These are phyloP conservation scores for Caenorhabditis doughertyi DNA, from an alignment of 2,888 invertebrate genomes.

Conservation along the genomic window DNA sequence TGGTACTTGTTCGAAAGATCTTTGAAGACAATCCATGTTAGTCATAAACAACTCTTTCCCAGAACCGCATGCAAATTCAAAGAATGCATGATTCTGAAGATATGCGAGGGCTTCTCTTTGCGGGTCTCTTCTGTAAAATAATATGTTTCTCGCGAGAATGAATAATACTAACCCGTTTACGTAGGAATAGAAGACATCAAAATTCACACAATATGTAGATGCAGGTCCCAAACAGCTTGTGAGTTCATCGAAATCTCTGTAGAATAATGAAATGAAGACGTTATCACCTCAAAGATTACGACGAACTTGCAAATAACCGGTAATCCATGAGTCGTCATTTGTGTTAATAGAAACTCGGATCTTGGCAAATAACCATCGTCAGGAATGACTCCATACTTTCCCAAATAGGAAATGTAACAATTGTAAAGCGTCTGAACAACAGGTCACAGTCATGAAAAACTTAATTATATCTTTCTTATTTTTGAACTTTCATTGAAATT, in stretches of 20 bases:
- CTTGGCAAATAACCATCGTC: slow-evolving; percentile 50
- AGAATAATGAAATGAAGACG: neutral
- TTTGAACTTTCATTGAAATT: neutral
- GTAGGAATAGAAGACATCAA: slow-evolving; percentile 43
- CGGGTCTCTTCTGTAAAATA: slow-evolving; percentile 27
- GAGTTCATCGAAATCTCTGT: slow-evolving; percentile 57
- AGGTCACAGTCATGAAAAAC: neutral
- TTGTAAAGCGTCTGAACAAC: slow-evolving; percentile 48
- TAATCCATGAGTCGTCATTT: slow-evolving; percentile 54
- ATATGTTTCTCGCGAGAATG: neutral
- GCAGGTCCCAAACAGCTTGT: slow-evolving; percentile 31
- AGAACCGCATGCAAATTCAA: slow-evolving; percentile 65
- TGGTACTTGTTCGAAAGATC: slow-evolving; percentile 46
- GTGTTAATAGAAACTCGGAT: slow-evolving; percentile 20
- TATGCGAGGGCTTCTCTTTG: slow-evolving; percentile 46
- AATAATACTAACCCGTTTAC: slow-evolving; percentile 19
- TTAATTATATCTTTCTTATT: too few species aligned
- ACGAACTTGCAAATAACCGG: slow-evolving; percentile 56
- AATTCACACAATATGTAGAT: slow-evolving; percentile 40
- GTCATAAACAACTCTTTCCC: slow-evolving; percentile 55
- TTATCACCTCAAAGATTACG: too few species aligned
- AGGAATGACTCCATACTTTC: slow-evolving; percentile 52
- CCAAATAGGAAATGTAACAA: slow-evolving; percentile 59
- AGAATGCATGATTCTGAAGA: slow-evolving; percentile 68
- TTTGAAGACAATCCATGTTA: slow-evolving; percentile 60